Conservation (phyloP, 2,113 vertebrate genomes). For the Cardinalis cardinalis region DNA sequence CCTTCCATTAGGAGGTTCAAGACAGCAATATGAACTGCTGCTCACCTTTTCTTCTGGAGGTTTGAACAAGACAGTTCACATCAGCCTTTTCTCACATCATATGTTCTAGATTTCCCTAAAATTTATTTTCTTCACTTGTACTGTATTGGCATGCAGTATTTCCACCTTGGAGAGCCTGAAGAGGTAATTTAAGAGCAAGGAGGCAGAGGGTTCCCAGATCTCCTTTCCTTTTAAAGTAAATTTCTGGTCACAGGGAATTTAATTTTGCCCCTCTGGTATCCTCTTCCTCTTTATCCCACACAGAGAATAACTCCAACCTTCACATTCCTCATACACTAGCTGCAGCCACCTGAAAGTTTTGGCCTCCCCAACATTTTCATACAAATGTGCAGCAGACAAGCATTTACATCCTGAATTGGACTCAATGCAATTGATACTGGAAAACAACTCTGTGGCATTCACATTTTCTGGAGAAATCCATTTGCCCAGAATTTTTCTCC, state of each 20-base stretch:
- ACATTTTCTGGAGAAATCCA: too few relatives aligned
- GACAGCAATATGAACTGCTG: background rate
- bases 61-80: background rate
- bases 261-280: background rate
- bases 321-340: background rate
- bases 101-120: background rate
- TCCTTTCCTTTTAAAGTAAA: background rate
- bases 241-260: background rate
- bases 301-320: background rate
- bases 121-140: background rate
- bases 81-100: background rate
- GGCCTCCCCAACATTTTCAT: background rate
- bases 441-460: too few relatives aligned
- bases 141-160: rapidly evolving
- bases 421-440: too few relatives aligned
- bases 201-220: background rate
- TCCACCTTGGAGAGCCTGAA: background rate
- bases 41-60: background rate
- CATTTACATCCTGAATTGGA: background rate
- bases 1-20: background rate
- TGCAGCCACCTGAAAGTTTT: background rate
- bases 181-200: background rate
- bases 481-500: too few relatives aligned
- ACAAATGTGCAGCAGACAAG: background rate
- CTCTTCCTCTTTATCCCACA: background rate